Evolutionary conservation across 2,797 vertebrate species (phyloP), one percentile per base, ranked within the genome.

Genomic region (Gobio occitaniae): DNA sequence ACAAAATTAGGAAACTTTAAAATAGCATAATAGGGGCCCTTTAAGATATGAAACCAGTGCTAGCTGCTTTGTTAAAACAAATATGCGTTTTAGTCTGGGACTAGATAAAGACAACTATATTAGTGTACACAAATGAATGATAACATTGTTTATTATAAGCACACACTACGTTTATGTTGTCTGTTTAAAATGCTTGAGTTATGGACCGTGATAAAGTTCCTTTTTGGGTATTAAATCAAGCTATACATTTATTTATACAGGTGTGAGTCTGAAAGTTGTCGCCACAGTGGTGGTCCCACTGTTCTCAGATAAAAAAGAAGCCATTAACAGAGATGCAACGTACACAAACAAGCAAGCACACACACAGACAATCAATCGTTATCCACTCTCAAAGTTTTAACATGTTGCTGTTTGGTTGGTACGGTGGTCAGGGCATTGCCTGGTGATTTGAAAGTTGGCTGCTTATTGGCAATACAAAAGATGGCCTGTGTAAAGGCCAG

Each of bases 321-420:
- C 86, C 89, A 87, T 88, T 90, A 87, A 81, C 75, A 78, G 69
- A 82, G 76, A 78, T 65, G 76, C 76, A 65, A 72, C 54, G 50
- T 29, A 71, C 66, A 83, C 78, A 84, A 66, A 76, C 77, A 69
- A 83, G 69, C 81, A 78, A 63, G 56, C 81, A 38, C 50, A 70
- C 59, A 56, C 50, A 70, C 59, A 56, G 61, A 71, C 77, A 80
- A 86, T 85, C 71, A 89, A 88, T 90, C 83, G 56, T 69, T 36
- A 63, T 80, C 74, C 59, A 77, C 83, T 84, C 78, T 86, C 84
- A 80, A 84, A 79, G 3, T 59, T 59, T 21, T 21, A 21, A 56
- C 19, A 56, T 8, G 2, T 21, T 4, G 0, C 9, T n/a, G 3
- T 59, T 59, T 11, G 56, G 56, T 59, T n/a, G 9, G 3, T n/a